phyloP scores from a whole-genome alignment of 37 sponge, comb jelly and placozoan species.

The Chondrilla cf. caribensis region DNA sequence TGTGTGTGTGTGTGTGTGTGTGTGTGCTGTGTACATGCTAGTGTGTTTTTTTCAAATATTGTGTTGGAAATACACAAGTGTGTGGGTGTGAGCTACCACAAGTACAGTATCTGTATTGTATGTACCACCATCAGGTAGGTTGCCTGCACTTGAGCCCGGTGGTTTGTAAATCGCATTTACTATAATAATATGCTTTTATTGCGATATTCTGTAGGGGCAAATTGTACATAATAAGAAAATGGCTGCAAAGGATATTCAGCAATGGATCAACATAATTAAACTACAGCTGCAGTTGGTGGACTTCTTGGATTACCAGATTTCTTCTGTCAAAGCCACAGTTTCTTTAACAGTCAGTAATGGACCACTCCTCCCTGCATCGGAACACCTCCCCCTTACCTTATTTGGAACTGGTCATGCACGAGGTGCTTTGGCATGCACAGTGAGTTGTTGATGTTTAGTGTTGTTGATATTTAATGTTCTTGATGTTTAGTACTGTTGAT shows the following conservation, averaged over 20 bases:
- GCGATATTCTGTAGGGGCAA: not conserved
- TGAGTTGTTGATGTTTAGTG: not conserved
- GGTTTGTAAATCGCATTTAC: no score
- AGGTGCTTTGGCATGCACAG: slow-evolving; percentile 55
- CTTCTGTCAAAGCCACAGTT: not conserved
- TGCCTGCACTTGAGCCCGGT: no score
- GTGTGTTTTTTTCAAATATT: no score
- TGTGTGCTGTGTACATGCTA: no score
- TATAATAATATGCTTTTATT: no score
- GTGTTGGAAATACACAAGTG: no score
- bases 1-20: no score
- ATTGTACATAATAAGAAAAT: not conserved
- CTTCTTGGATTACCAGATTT: not conserved
- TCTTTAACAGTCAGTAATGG: slow-evolving; percentile 1
- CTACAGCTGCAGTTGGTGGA: slow-evolving; percentile 50
- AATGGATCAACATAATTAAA: slow-evolving; percentile 45
- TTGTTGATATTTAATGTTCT: not conserved
- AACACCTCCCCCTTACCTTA: slow-evolving; percentile 37
- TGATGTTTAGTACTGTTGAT: not conserved
- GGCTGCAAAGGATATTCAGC: slow-evolving; percentile 5
- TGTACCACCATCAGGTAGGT: no score
- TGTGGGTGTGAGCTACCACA: no score
- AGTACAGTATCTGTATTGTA: no score
- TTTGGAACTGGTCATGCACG: slow-evolving; percentile 52
- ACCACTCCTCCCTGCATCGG: not conserved